Evolutionary conservation across 1,140 invertebrate species (phyloP).

Genomic region (Centruroides sculpturatus): DNA sequence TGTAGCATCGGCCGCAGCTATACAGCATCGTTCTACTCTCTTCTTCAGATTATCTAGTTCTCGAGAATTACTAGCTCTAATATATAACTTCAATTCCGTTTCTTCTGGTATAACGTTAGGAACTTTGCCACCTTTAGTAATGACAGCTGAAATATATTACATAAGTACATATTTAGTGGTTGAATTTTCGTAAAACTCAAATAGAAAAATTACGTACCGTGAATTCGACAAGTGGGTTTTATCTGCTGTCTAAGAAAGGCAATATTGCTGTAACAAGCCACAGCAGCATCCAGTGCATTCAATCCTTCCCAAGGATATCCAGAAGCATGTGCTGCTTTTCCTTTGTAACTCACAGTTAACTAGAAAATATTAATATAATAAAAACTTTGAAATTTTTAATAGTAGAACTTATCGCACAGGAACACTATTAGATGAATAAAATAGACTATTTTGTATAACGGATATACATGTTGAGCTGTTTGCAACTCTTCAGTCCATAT

Average conservation of each 20-base stretch:
- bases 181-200: too few relatives aligned
- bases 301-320: slow-evolving; percentile 22
- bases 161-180: too few relatives aligned
- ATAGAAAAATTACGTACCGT: slow-evolving; percentile 11
- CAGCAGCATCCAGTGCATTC: slow-evolving; percentile 22
- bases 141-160: slow-evolving; percentile 8
- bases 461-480: too few relatives aligned
- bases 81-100: slow-evolving; percentile 23
- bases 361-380: background rate
- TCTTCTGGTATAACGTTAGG: slow-evolving; percentile 30
- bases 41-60: slow-evolving; percentile 22
- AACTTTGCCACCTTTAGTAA: slow-evolving; percentile 27
- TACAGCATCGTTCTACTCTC: slow-evolving; percentile 23
- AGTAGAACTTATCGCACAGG: too few relatives aligned
- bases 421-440: too few relatives aligned
- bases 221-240: slow-evolving; percentile 16
- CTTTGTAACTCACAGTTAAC: slow-evolving; percentile 18
- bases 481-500: too few relatives aligned
- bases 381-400: too few relatives aligned
- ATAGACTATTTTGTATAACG: too few relatives aligned
- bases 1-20: slow-evolving; percentile 25
- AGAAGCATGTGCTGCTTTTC: slow-evolving; percentile 17
- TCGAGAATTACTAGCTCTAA: slow-evolving; percentile 21
- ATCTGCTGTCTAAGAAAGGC: slow-evolving; percentile 19
- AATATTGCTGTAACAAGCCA: slow-evolving; percentile 16